phyloP scores from a whole-genome alignment of 2,797 vertebrate species.

The Astyanax mexicanus region DNA sequence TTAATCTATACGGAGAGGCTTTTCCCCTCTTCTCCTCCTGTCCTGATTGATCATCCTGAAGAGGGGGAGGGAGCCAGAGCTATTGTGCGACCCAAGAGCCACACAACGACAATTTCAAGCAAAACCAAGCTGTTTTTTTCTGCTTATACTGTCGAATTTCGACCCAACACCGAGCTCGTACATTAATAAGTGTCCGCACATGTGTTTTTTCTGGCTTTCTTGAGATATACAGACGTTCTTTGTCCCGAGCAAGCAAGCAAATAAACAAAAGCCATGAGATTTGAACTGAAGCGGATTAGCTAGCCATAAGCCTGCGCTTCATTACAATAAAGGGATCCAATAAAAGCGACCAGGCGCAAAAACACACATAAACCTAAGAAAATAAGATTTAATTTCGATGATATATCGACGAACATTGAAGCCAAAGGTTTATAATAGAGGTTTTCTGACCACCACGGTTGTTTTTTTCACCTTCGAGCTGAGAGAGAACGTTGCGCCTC shows the following conservation, averaged over 20 bases:
- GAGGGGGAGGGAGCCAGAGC: slow-evolving; percentile 65
- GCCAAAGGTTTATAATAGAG: slow-evolving; percentile 47
- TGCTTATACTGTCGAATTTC: background rate
- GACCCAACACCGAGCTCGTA: background rate
- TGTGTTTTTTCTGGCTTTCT: slow-evolving; percentile 8
- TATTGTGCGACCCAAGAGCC: slow-evolving; percentile 71
- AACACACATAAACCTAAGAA: slow-evolving; percentile 7
- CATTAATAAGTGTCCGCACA: background rate
- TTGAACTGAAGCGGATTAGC: slow-evolving; percentile 73
- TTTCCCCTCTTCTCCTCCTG: slow-evolving; percentile 60
- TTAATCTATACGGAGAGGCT: slow-evolving; percentile 45
- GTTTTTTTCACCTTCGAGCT: slow-evolving; percentile 48
- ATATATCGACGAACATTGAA: slow-evolving; percentile 7
- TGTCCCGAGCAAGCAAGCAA: slow-evolving; percentile 78
- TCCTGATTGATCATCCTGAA: slow-evolving; percentile 42
- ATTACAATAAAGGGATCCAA: slow-evolving; percentile 75
- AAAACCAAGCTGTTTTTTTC: slow-evolving; percentile 39
- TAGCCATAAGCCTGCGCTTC: slow-evolving; percentile 75
- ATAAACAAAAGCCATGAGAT: slow-evolving; percentile 79
- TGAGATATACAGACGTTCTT: slow-evolving; percentile 71
- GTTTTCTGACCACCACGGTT: slow-evolving; percentile 72
- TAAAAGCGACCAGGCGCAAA: slow-evolving; percentile 38
- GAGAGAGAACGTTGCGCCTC: slow-evolving; percentile 47
- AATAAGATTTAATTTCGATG: slow-evolving; percentile 56
- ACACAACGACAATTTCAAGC: slow-evolving; percentile 43